Evolutionary conservation across 2,113 vertebrate genomes (phyloP).

Genomic region (Hyaena hyaena): DNA sequence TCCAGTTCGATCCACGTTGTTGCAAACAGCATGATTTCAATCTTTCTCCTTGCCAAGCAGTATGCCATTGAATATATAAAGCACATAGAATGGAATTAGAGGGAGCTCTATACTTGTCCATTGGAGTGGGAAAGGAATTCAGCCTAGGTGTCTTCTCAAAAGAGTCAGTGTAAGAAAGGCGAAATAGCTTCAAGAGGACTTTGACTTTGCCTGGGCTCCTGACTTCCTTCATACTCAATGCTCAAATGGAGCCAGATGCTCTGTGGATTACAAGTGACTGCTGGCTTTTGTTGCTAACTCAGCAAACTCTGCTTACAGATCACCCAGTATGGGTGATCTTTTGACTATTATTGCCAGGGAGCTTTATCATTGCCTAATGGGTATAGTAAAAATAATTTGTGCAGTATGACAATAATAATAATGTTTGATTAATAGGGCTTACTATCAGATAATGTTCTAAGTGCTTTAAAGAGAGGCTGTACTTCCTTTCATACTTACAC

Average conservation of each 20-base stretch:
- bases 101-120: background rate
- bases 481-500: background rate
- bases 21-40: too few species aligned
- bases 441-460: background rate
- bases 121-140: background rate
- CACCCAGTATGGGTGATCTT: background rate
- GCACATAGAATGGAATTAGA: background rate
- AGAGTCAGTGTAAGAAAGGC: background rate
- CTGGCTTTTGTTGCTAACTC: background rate
- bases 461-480: background rate
- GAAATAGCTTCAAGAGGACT: background rate
- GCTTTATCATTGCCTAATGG: background rate
- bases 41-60: too few species aligned
- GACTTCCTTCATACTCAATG: background rate
- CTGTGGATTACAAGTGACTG: background rate
- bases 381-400: background rate
- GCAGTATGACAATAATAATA: background rate
- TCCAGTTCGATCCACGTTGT: too few species aligned
- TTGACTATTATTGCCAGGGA: background rate
- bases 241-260: background rate
- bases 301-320: background rate
- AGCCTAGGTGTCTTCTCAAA: background rate
- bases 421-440: background rate
- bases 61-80: too few species aligned
- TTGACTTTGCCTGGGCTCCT: background rate